These are phyloP conservation scores for Falco novaeseelandiae DNA, from an alignment of 2,797 vertebrate species.

Conservation along the genomic window DNA sequence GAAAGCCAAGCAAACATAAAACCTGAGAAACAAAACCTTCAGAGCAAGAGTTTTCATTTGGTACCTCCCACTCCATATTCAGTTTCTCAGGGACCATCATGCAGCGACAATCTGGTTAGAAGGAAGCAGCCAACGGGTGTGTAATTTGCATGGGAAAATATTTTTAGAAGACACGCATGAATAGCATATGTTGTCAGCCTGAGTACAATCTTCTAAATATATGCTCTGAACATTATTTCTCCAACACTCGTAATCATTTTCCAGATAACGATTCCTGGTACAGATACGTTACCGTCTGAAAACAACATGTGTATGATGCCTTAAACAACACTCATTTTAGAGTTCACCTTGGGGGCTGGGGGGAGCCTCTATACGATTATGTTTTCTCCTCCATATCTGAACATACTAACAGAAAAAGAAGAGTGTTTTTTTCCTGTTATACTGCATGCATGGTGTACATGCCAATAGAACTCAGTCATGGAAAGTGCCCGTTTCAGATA, in stretches of 20 bases:
- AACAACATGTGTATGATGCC: background rate
- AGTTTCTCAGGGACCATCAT: background rate
- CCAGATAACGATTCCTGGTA: background rate
- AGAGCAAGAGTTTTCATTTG: constrained; percentile 9
- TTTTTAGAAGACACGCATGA: constrained; percentile 55
- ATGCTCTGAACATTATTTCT: background rate
- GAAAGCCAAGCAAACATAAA: background rate
- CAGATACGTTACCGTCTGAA: background rate
- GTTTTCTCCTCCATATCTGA: background rate
- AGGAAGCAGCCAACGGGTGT: background rate
- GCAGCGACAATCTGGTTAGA: constrained; percentile 8
- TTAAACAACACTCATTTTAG: background rate
- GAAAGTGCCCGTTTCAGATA: background rate
- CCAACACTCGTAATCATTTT: background rate
- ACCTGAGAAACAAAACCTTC: background rate
- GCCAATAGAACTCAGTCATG: background rate
- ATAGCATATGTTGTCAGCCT: background rate
- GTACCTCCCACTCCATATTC: background rate
- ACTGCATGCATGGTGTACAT: background rate
- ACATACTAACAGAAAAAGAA: background rate
- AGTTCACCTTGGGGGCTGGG: background rate
- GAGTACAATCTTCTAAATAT: background rate
- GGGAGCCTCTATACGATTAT: background rate
- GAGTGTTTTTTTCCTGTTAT: background rate
- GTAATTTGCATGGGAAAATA: constrained; percentile 47